A percentile compares a stretch with the other conserved stretches of the same genome.
Conservation (phyloP, 2,113 vertebrate genomes). For the Petaurus breviceps region DNA sequence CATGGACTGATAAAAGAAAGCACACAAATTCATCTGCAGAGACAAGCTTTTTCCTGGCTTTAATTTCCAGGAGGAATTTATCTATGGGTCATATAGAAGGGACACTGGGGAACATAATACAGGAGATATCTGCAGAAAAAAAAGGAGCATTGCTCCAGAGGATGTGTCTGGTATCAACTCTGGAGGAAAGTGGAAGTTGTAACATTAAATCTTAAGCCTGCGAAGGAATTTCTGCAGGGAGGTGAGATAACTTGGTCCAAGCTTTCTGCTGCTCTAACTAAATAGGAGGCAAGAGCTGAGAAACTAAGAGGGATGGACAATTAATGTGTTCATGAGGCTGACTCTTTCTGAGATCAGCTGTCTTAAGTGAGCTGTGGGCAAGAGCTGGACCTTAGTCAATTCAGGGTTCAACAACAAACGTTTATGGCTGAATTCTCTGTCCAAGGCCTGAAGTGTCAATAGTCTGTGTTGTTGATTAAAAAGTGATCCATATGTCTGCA, state of each 20-base stretch:
- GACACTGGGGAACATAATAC: not conserved
- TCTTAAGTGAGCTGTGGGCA: not conserved
- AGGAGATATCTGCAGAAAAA: not conserved
- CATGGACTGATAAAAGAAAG: not conserved
- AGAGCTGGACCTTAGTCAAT: not conserved
- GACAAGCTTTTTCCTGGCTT: not conserved
- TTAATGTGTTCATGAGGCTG: not conserved
- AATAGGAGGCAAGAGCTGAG: not conserved
- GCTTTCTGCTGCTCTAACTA: not conserved
- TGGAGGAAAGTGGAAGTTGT: not conserved
- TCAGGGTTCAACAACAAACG: not conserved
- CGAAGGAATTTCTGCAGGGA: not conserved
- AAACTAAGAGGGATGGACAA: not conserved
- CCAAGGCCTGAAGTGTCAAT: not conserved
- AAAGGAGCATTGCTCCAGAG: not conserved
- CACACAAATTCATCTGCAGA: not conserved
- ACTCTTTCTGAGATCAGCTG: not conserved
- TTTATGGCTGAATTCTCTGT: not conserved
- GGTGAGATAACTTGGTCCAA: not conserved
- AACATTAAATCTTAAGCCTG: not conserved
- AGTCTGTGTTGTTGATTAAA: not conserved
- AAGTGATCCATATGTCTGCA: not conserved
- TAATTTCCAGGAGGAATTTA: not conserved
- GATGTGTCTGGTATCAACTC: not conserved
- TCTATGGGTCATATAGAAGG: not conserved